phyloP scores from a whole-genome alignment of 2,888 invertebrate genomes.

The Synergus gifuensis region DNA sequence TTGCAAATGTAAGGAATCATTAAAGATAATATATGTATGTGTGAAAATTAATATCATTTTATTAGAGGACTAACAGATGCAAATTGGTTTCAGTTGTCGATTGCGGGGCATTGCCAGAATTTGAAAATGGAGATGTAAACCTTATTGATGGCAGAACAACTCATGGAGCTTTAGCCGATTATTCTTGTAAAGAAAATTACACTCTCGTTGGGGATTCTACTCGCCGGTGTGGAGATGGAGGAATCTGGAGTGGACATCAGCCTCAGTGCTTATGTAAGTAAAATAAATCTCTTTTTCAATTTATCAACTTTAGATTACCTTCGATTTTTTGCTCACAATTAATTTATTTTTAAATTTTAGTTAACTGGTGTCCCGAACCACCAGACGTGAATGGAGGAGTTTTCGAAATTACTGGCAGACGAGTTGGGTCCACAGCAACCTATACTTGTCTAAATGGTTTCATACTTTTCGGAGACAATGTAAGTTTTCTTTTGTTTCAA shows the following conservation, averaged over 20 bases:
- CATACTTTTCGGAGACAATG: conserved; percentile 89
- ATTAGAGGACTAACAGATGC: background rate
- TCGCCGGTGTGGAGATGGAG: conserved; percentile 86
- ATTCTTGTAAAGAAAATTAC: conserved; percentile 90
- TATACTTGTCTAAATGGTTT: conserved; percentile 92
- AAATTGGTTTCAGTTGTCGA: conserved; percentile 85
- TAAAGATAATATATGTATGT: background rate
- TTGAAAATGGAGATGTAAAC: conserved; percentile 86
- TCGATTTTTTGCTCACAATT: background rate
- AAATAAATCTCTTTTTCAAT: background rate
- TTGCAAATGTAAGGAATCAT: conserved; percentile 87
- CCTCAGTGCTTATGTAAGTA: conserved; percentile 87
- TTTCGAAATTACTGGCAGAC: conserved; percentile 85
- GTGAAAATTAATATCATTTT: background rate
- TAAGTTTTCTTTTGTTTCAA: conserved; percentile 76
- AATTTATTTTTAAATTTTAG: conserved; percentile 60
- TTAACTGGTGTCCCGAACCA: conserved; percentile 93
- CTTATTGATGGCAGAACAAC: conserved; percentile 87
- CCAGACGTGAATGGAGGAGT: conserved; percentile 87
- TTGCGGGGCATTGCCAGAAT: conserved; percentile 84
- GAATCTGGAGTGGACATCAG: conserved; percentile 87
- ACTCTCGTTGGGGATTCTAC: conserved; percentile 88
- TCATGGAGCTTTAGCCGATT: conserved; percentile 87
- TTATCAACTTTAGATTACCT: no score
- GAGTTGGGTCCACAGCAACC: conserved; percentile 89